Evolutionary conservation across 2,888 invertebrate species (phyloP).

Genomic region (Andrena fulva): DNA sequence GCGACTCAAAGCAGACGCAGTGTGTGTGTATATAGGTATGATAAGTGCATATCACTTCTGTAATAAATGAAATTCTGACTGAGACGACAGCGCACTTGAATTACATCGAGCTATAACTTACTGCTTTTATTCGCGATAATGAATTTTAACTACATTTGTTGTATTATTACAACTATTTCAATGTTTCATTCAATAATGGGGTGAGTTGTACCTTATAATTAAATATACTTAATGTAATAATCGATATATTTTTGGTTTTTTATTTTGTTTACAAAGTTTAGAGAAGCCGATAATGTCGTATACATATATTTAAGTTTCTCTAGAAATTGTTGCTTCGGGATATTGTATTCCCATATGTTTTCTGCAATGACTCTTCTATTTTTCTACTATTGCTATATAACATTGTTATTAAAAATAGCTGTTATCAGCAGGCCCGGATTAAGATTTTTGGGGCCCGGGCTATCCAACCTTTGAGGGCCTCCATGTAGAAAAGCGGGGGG

Average conservation of each 20-base stretch:
- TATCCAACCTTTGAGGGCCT: too few species aligned
- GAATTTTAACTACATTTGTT: constrained; percentile 12
- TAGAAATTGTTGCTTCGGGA: too few species aligned
- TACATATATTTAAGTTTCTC: too few species aligned
- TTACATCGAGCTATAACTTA: neutral
- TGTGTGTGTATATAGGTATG: neutral
- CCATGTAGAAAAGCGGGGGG: too few species aligned
- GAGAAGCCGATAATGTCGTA: too few species aligned
- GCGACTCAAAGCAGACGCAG: neutral
- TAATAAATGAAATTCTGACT: neutral
- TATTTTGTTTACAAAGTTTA: neutral
- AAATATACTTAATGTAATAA: neutral
- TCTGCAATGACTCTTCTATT: too few species aligned
- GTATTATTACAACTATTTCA: neutral
- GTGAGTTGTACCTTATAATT: constrained; percentile 23
- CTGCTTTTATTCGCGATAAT: constrained; percentile 2
- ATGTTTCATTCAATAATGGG: constrained; percentile 13
- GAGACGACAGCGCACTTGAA: neutral
- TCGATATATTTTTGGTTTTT: neutral
- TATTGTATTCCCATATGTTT: too few species aligned
- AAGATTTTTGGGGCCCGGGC: too few species aligned
- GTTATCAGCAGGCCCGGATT: neutral
- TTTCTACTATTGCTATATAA: neutral
- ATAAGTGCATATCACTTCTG: too few species aligned
- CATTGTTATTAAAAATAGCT: neutral